A percentile compares a stretch with the other conserved stretches of the same genome.
Evolutionary conservation across 92 coral and sea anemone genomes (phyloP).

Genomic region (Palythoa heliodiscus): DNA sequence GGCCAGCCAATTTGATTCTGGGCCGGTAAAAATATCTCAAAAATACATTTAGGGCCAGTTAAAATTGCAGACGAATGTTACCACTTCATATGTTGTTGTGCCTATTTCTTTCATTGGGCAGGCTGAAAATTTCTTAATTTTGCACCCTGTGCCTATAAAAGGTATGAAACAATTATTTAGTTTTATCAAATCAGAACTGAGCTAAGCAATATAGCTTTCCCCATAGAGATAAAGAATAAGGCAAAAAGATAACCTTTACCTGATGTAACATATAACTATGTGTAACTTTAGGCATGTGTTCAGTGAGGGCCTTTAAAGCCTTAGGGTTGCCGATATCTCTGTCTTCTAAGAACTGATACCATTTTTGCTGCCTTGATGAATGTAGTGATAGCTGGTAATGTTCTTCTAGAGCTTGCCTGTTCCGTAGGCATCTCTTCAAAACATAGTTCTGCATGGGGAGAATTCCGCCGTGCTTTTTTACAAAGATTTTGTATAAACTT

Average conservation of each 20-base stretch:
- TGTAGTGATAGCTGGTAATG: slow-evolving; percentile 97
- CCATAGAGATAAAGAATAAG: neutral
- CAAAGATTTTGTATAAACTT: slow-evolving; percentile 93
- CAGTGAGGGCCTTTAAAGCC: slow-evolving; percentile 96
- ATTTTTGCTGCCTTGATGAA: slow-evolving; percentile 98
- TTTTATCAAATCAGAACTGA: too few relatives aligned
- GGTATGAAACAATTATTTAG: too few relatives aligned
- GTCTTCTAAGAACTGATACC: slow-evolving; percentile 99
- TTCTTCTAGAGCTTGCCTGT: slow-evolving; percentile 98
- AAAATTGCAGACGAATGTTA: too few relatives aligned
- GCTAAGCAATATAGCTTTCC: too few relatives aligned
- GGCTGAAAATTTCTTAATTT: too few relatives aligned
- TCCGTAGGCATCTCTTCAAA: slow-evolving; percentile 93
- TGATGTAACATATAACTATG: slow-evolving; percentile 99
- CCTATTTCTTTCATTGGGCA: too few relatives aligned
- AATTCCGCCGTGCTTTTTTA: slow-evolving; percentile 96
- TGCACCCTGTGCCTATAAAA: too few relatives aligned
- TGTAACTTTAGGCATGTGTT: slow-evolving; percentile 99
- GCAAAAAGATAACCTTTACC: slow-evolving; percentile 47
- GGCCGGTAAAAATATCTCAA: too few relatives aligned
- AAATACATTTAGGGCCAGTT: too few relatives aligned
- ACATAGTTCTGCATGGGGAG: slow-evolving; percentile 96
- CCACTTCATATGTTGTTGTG: too few relatives aligned
- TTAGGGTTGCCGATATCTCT: slow-evolving; percentile 95
- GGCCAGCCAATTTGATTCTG: too few relatives aligned